Conservation (phyloP, 2,888 invertebrate genomes). For the Mimas tiliae region DNA sequence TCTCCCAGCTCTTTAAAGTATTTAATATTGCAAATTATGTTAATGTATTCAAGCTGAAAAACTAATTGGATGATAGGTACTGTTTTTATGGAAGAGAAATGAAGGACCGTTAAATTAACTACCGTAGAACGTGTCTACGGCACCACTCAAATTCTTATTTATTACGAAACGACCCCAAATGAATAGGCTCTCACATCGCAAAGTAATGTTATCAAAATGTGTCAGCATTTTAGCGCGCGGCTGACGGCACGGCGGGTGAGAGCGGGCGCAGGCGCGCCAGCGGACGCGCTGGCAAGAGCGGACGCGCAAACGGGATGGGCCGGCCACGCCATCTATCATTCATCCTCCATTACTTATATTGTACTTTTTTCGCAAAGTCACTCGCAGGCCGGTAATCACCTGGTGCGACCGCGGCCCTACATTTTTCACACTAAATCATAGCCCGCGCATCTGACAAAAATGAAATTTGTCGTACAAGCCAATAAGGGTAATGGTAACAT, state of each 20-base stretch:
- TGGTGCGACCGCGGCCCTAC: conserved; percentile 79
- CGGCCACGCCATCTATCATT: conserved; percentile 80
- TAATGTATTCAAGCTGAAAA: neutral
- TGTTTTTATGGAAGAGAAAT: conserved; percentile 70
- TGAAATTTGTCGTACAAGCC: conserved; percentile 83
- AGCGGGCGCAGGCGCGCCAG: conserved; percentile 53
- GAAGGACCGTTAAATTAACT: conserved; percentile 73
- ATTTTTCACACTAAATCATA: conserved; percentile 84
- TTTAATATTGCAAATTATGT: conserved; percentile 10
- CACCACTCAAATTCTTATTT: conserved; percentile 79
- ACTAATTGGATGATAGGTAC: neutral
- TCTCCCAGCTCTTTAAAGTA: conserved; percentile 37
- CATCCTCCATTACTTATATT: conserved; percentile 85
- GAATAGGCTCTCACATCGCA: conserved; percentile 80
- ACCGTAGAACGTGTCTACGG: conserved; percentile 70
- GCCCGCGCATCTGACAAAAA: conserved; percentile 82
- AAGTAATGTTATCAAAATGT: conserved; percentile 84
- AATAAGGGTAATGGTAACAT: conserved; percentile 78
- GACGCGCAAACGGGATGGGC: conserved; percentile 48
- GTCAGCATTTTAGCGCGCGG: conserved; percentile 79
- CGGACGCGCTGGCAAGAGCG: conserved; percentile 53
- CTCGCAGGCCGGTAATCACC: conserved; percentile 84
- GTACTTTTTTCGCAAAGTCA: conserved; percentile 84
- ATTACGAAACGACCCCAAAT: conserved; percentile 76
- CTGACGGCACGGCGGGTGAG: conserved; percentile 42